Base-by-base conservation (phyloP, 1,140 invertebrate species). In the Drosophila biarmipes region DNA sequence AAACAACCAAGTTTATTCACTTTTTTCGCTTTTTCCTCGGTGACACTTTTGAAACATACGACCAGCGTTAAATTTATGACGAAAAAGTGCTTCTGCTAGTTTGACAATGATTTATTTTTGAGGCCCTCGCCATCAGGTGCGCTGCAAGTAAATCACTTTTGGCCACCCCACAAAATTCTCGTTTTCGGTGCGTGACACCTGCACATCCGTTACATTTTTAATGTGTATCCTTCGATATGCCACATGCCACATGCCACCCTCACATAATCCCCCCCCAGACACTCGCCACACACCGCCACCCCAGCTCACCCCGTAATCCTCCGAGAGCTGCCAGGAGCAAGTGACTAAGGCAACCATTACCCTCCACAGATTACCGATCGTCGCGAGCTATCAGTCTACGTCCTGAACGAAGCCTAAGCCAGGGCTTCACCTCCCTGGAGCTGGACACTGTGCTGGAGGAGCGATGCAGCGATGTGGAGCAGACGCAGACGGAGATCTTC, bases 361-460 rank as follows among this genome's bases (percentile, higher is more conserved):
- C 24, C 15, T 40, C 4, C 53, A 34, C 43, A 79, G 92, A 93
- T 68, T 94, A 94, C 78, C 93, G 93, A 81, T 93, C 93, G 62
- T 92, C 93, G 53, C 93, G 95, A 80, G 93, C 95, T 27, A 94
- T 96, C 61, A 95, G 95, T 68, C 92, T 96, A 69, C 92, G 94
- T 73, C 94, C 93, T 77, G 94, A 95, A 81, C 92, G 96, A 91
- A 92, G 94, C 92, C 94, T 92, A 87, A 95, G 92, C 64, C 93
- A 94, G 73, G 94, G 94, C 15, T 96, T 96, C 66, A 95, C 96
- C 11, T 94, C 95, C 0, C 89, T 96, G 34, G 96, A 97, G 89
- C 92, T 97, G 77, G 96, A 96, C 86, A 97, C 96, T 0, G 96
- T 97, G 11, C 93, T 97, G 14, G 96, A 97, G 90, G 96, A 97